Evolutionary conservation across 2,113 vertebrate species (phyloP), one percentile per base, ranked within the genome.

Genomic region (Mus spicilegus): DNA sequence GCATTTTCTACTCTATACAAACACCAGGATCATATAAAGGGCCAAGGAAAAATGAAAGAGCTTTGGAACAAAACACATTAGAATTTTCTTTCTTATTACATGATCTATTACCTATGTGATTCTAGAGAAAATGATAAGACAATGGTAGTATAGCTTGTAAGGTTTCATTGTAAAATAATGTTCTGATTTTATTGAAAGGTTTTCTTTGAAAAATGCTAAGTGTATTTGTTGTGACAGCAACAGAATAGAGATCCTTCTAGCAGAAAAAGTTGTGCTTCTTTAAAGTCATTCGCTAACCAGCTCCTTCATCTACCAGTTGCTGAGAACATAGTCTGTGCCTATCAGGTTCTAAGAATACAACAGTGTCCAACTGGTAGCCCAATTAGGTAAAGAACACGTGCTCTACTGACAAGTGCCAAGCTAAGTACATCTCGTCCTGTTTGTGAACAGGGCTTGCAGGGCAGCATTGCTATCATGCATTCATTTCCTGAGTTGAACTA

Each of bases 111-210:
- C 5, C n/a, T 82, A 85, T 20, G 65, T 14, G 11, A 16, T 73
- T 95, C 46, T 95, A 78, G 13, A 91, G 75, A 91, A 91, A 94
- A 65, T 80, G 81, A 49, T 61, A 95, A 82, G 33, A 54, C 89
- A 94, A 87, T 49, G 22, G 11, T 2, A n/a, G 17, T 85, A 13
- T 28, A 89, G 13, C 20, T 6, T 78, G 11, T 61, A 87, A 56
- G 16, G 1, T 78, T 96, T 84, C 90, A 30, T 73, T 80, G 7
- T 84, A 51, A 70, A 93, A 90, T 69, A 73, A 69, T 39, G 16
- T 9, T 16, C 24, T 58, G 10, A 36, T 93, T 94, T 82, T 67
- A 12, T 46, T 69, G 19, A 49, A 90, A 87, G 17, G 42, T 90
- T 87, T 81, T 22, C 72, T 90, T 91, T 77, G 33, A 13, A 54